These are phyloP conservation scores for Illadopsis cleaveri DNA, from an alignment of 2,113 vertebrate species.

Conservation along the genomic window DNA sequence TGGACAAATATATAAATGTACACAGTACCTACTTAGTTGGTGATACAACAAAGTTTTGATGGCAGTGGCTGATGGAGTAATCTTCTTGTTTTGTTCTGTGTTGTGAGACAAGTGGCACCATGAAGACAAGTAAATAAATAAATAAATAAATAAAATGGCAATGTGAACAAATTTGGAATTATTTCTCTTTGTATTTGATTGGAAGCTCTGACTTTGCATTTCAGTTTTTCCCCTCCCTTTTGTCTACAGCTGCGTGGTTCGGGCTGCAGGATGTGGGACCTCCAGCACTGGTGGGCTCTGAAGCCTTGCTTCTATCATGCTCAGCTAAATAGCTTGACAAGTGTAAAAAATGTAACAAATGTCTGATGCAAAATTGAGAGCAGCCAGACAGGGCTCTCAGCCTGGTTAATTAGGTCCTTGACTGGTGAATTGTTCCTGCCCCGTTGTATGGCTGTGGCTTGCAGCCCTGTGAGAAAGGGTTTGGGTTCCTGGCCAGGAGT, in stretches of 20 bases:
- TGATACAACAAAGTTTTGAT: background rate
- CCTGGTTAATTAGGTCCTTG: constrained; percentile 64
- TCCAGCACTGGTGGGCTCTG: background rate
- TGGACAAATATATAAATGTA: background rate
- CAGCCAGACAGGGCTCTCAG: constrained; percentile 58
- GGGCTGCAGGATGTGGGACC: background rate
- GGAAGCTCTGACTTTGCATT: background rate
- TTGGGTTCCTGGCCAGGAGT: constrained; percentile 10
- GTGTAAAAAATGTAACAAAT: constrained; percentile 69
- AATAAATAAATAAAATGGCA: background rate
- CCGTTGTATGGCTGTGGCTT: constrained; percentile 16
- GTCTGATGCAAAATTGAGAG: constrained; percentile 64
- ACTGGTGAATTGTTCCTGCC: constrained; percentile 61
- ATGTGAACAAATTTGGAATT: background rate
- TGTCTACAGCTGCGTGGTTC: background rate
- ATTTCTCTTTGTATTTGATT: background rate
- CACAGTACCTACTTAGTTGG: background rate
- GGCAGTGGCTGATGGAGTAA: background rate
- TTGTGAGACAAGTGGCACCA: background rate
- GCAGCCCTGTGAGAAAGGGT: constrained; percentile 19
- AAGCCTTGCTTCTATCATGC: background rate
- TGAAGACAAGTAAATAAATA: background rate
- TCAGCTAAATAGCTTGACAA: constrained; percentile 53
- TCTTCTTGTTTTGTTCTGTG: background rate
- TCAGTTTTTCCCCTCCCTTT: background rate